Evolutionary conservation across 2,888 invertebrate genomes (phyloP).

Genomic region (Drosophila aldrichi): DNA sequence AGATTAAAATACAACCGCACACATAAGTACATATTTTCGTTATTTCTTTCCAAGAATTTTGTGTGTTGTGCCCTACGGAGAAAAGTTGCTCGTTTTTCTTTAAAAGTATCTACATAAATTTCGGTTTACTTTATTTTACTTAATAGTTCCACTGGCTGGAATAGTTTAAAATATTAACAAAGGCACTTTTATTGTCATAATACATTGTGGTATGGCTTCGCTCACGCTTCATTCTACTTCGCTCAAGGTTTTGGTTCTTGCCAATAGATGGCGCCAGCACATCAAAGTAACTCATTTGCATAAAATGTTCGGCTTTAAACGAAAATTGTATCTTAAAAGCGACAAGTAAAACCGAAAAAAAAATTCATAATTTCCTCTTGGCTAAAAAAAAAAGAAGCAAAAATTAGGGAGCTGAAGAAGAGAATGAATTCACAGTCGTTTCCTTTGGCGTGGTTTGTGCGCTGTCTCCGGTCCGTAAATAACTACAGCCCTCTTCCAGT

Average conservation of each 20-base stretch:
- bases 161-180: neutral
- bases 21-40: constrained; percentile 7
- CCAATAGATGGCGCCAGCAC: constrained; percentile 2
- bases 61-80: neutral
- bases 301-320: constrained; percentile 11
- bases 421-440: constrained; percentile 43
- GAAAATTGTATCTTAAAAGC: constrained; percentile 11
- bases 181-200: neutral
- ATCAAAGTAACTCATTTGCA: constrained; percentile 14
- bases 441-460: constrained; percentile 65
- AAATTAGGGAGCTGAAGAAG: constrained; percentile 17
- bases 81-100: neutral
- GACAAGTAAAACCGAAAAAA: constrained; percentile 43
- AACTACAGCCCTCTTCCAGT: constrained; percentile 28
- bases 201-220: no score
- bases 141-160: no score
- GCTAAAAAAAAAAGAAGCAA: constrained; percentile 26
- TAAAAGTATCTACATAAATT: neutral
- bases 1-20: constrained; percentile 15
- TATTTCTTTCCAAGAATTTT: neutral
- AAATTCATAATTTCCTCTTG: constrained; percentile 74
- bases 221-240: neutral
- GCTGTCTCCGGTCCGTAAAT: constrained; percentile 68
- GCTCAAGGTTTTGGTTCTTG: neutral
- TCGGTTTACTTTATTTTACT: neutral